Evolutionary conservation across 1,140 invertebrate species (phyloP), one percentile per base, ranked within the genome.

Genomic region (Globodera ellingtonae): DNA sequence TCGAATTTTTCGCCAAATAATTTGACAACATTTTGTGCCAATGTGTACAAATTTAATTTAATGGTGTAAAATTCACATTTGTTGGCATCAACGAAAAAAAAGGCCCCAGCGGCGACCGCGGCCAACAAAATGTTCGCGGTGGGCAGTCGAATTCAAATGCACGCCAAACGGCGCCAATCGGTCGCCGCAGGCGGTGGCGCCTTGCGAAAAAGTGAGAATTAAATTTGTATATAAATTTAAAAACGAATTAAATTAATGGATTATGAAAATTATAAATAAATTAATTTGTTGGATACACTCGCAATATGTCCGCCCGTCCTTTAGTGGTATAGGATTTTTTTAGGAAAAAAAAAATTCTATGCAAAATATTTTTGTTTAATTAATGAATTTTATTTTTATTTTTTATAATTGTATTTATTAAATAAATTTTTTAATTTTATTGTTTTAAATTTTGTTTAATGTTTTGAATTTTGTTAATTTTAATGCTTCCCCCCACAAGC

Each of bases 121-220:
- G 59, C n/a, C 59, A 21, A 65, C 13, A 65, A 35, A 35, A 70
- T 70, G 67, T 70, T 70, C 35, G 67, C 67, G 67, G 67, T 47
- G 13, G 67, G 35, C 67, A 70, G 67, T 44, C 21, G 67, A 9
- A 70, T 70, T 70, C 67, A 47, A 35, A 70, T 70, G 24, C 67
- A 44, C 67, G 35, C 24, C 24, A 70, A 70, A 47, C 67, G 67
- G 67, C 67, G 67, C 67, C 67, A 70, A 35, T 70, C 67, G 21
- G 67, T 70, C 56, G 56, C 56, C 18, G 56, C 18, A 6, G 56
- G 56, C 56, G 18, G 13, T 62, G 56, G 56, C 6, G 56, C 13
- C 56, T 18, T 62, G 56, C 56, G 13, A 62, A 62, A 62, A 62
- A 62, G 56, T 62, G 56, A 18, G 56, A 18, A 18, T 13, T 62